Conservation (phyloP, 2,888 invertebrate genomes). For the Phaonia tiefii region DNA sequence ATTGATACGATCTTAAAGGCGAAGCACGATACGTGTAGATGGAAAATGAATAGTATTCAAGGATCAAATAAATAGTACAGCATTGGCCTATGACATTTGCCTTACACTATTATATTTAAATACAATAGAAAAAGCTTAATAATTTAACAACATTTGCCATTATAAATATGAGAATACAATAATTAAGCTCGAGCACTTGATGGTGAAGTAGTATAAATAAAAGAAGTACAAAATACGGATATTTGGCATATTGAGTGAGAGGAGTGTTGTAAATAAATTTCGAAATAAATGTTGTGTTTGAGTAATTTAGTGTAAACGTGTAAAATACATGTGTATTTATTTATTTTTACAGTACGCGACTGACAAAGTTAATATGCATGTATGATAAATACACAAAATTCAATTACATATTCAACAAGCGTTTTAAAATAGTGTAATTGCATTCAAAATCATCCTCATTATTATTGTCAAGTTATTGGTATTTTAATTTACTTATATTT, state of each 20-base stretch:
- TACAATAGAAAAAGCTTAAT: neutral
- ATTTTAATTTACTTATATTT: too few relatives aligned
- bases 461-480: constrained; percentile 64
- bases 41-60: neutral
- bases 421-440: constrained; percentile 10
- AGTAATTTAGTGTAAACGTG: neutral
- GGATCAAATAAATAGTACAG: too few relatives aligned
- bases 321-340: neutral
- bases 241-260: neutral
- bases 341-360: too few relatives aligned
- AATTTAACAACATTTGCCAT: neutral
- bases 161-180: constrained; percentile 27
- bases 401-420: constrained; percentile 23
- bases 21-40: neutral
- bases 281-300: neutral
- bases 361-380: neutral
- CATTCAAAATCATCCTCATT: constrained; percentile 12
- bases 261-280: neutral
- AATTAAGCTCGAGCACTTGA: constrained; percentile 57
- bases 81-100: too few relatives aligned
- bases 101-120: neutral
- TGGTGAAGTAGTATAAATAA: neutral
- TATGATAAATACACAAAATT: constrained; percentile 1
- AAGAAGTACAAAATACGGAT: neutral
- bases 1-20: neutral